Conservation (phyloP, 2,113 vertebrate species). For the Actenoides hombroni region DNA sequence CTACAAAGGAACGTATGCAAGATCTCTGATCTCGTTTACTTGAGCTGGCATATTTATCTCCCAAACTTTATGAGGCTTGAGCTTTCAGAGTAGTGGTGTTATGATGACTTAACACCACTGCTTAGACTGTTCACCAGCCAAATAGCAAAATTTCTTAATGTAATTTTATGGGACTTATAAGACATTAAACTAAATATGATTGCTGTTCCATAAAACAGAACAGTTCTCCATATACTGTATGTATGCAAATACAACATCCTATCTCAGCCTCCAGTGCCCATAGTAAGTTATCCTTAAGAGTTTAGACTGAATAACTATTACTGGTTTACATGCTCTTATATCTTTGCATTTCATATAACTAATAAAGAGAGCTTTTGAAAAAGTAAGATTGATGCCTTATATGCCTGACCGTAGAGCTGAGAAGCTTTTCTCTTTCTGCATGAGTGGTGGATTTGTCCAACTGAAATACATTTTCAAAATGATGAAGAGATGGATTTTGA, state of each 20-base stretch:
- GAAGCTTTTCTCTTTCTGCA: constrained; percentile 30
- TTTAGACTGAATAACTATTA: constrained; percentile 69
- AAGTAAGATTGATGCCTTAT: background rate
- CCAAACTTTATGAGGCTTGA: constrained; percentile 71
- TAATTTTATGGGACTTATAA: constrained; percentile 76
- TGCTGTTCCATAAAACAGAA: constrained; percentile 75
- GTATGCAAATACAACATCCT: constrained; percentile 72
- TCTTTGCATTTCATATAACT: constrained; percentile 51
- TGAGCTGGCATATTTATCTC: constrained; percentile 74
- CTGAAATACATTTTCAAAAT: constrained; percentile 10
- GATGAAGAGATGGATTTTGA: background rate
- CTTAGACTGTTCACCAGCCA: constrained; percentile 75
- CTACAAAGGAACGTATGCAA: background rate
- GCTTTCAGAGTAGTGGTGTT: constrained; percentile 67
- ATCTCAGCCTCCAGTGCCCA: constrained; percentile 66
- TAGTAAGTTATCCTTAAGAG: constrained; percentile 68
- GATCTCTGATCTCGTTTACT: constrained; percentile 63
- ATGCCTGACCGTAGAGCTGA: background rate
- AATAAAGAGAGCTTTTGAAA: constrained; percentile 32
- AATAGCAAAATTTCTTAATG: constrained; percentile 76
- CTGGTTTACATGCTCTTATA: constrained; percentile 63
- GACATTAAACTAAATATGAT: constrained; percentile 79
- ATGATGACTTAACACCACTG: constrained; percentile 76
- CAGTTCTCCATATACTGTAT: constrained; percentile 64
- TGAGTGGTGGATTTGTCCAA: background rate